Evolutionary conservation across 2,113 vertebrate genomes (phyloP).

Genomic region (Neotoma lepida): DNA sequence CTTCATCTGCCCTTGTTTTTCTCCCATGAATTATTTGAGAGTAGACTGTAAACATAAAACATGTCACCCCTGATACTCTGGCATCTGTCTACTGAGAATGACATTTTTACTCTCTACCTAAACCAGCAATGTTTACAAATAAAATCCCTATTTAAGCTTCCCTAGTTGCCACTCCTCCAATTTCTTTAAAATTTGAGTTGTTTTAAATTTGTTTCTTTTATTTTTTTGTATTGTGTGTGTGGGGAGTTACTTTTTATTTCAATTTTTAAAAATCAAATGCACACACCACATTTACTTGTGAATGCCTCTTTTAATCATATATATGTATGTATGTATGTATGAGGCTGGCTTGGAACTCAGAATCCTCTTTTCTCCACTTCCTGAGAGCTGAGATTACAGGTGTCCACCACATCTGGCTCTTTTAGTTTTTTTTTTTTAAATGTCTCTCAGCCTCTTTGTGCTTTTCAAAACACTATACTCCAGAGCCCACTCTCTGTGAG

Average conservation of each 20-base stretch:
- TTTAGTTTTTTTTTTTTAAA: not conserved
- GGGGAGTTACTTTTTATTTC: not conserved
- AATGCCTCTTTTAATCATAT: not conserved
- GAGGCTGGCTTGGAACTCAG: not conserved
- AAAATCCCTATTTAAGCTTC: not conserved
- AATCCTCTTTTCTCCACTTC: not conserved
- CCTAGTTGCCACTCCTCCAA: not conserved
- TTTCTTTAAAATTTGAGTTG: not conserved
- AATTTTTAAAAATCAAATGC: not conserved
- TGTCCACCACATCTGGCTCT: not conserved
- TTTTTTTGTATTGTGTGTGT: not conserved
- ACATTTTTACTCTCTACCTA: not conserved
- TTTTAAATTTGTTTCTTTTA: not conserved
- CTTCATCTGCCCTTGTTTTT: not conserved
- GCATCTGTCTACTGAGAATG: constrained; percentile 16
- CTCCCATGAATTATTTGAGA: not conserved
- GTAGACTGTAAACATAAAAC: not conserved
- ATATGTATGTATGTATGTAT: not conserved
- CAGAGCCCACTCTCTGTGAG: not conserved
- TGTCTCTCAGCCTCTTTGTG: not conserved
- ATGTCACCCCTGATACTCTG: not conserved
- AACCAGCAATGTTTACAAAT: constrained; percentile 10
- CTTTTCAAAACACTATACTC: not conserved
- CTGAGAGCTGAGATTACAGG: not conserved
- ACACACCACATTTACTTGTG: not conserved